phyloP scores from a whole-genome alignment of 2,888 invertebrate species.

The Incurvaria masculella region DNA sequence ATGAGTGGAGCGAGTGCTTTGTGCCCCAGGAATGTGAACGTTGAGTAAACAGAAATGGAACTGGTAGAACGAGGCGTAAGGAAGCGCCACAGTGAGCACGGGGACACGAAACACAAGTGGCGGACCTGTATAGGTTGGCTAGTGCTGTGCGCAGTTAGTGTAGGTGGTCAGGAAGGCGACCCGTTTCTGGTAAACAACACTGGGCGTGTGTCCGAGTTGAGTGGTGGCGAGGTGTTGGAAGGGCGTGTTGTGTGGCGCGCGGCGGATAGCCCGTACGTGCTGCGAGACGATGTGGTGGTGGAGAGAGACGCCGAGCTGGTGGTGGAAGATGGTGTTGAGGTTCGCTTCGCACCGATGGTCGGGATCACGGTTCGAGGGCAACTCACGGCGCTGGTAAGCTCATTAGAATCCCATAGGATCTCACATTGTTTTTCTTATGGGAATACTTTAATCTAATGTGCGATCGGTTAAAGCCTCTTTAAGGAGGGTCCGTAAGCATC shows the following conservation, averaged over 20 bases:
- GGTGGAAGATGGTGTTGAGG: conserved; percentile 86
- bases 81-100: conserved; percentile 51
- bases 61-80: conserved; percentile 38
- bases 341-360: conserved; percentile 88
- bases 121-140: conserved; percentile 33
- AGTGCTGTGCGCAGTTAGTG: not conserved
- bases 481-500: too few species aligned
- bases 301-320: conserved; percentile 75
- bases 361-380: conserved; percentile 92
- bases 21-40: not conserved
- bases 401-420: conserved; percentile 9
- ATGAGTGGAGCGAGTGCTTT: not conserved
- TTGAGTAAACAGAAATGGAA: not conserved
- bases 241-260: conserved; percentile 55
- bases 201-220: conserved; percentile 53
- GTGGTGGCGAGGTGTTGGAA: conserved; percentile 60
- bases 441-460: conserved; percentile 13
- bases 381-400: conserved; percentile 83
- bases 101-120: conserved; percentile 54
- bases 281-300: conserved; percentile 77
- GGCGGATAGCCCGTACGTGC: conserved; percentile 69
- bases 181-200: conserved; percentile 45
- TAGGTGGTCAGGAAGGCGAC: conserved; percentile 21
- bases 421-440: conserved; percentile 14
- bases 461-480: conserved; percentile 10